Evolutionary conservation across 2,888 invertebrate genomes (phyloP), one percentile per base, ranked within the genome.

Genomic region (Cremastinae sp.): DNA sequence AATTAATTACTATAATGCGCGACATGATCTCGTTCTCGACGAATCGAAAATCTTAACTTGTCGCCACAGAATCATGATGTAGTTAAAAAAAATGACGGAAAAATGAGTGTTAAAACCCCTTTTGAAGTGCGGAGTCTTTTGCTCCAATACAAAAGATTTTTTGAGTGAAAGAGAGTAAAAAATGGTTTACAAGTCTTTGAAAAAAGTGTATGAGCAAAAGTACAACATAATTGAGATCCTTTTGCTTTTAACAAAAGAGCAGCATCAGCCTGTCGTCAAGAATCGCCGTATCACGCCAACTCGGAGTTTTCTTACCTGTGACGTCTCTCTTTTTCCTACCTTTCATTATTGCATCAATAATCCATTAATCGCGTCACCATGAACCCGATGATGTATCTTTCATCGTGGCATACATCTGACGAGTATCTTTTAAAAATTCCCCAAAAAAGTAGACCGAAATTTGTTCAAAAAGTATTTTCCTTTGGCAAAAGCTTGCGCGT

Each of bases 251-350:
- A 70, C 69, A 43, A 62, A 78, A 79, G 76, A 53, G 68, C 70
- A 71, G 76, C 76, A 61, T 79, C 74, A 68, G 43, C 43, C 16
- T 20, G 20, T 14, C 58, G 36, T n/a, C n/a, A 61, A 14, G 65
- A 69, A 74, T 70, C 49, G 47, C 49, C 41, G 41, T 28, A 72
- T 79, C 79, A 79, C 69, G 51, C 66, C 41, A 61, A 34, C 69
- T 74, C 43, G 74, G 28, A 28, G 71, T 49, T 34, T 49, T 45
- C 62, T 58, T 22, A 12, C 53, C 41, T 47, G 56, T 64, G 54
- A 69, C 68, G 71, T 72, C 73, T 70, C 66, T 66, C 9, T 12
- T 41, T 28, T 5, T 2, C 54, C 64, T 22, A 5, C 54, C 64
- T 22, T 28, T 61, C 36, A 51, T 28, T 28, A 59, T 45, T 18